Conservation (phyloP, 2,888 invertebrate genomes). For the Netelia virgata region DNA sequence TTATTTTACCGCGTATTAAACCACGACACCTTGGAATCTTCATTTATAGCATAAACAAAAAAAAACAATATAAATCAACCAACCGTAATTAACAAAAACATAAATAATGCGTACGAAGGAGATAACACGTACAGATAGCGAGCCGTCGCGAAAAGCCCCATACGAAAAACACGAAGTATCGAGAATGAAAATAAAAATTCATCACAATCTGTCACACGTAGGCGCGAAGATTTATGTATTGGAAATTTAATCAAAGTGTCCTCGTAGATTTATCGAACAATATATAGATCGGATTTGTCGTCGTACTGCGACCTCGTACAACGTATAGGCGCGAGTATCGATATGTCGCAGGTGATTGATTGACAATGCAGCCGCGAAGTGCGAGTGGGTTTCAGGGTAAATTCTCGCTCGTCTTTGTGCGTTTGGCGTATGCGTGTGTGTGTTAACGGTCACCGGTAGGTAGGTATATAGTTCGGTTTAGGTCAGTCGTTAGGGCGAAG, state of each 20-base stretch:
- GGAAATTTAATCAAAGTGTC: slow-evolving; percentile 37
- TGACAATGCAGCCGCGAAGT: slow-evolving; percentile 49
- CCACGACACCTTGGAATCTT: background rate
- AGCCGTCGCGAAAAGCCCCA: background rate
- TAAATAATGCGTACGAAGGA: background rate
- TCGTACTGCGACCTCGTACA: background rate
- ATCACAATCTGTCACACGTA: slow-evolving; percentile 7
- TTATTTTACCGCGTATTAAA: background rate
- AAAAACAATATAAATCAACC: background rate
- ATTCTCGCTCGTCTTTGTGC: background rate
- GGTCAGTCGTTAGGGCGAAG: slow-evolving; percentile 61
- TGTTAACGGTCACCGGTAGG: slow-evolving; percentile 28
- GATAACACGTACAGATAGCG: background rate
- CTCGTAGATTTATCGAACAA: slow-evolving; percentile 20
- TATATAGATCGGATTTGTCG: slow-evolving; percentile 38
- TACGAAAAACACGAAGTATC: slow-evolving; percentile 25
- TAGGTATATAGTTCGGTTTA: slow-evolving; percentile 49
- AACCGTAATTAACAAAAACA: background rate
- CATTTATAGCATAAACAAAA: background rate
- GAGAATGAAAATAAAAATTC: slow-evolving; percentile 22
- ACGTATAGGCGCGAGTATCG: slow-evolving; percentile 2
- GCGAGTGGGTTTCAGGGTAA: slow-evolving; percentile 14
- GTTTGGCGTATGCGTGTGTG: slow-evolving; percentile 8
- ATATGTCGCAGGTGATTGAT: slow-evolving; percentile 56
- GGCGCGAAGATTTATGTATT: slow-evolving; percentile 49